Evolutionary conservation across 2,113 vertebrate species (phyloP).

Genomic region (Clarias gariepinus): DNA sequence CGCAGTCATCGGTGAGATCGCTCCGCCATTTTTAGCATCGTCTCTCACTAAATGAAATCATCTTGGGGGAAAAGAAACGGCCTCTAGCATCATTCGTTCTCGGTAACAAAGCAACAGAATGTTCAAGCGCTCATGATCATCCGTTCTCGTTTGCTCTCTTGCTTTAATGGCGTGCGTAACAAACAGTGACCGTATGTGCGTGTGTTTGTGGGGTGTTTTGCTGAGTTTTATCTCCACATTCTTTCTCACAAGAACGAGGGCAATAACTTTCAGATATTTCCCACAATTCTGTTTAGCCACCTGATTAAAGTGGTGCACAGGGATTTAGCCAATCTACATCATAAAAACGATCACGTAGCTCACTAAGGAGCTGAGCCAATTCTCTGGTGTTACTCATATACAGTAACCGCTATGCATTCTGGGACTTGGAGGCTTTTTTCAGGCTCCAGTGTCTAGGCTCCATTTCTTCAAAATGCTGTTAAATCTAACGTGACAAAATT

Average conservation of each 20-base stretch:
- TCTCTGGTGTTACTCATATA: background rate
- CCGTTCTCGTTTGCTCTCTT: background rate
- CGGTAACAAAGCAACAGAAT: constrained; percentile 7
- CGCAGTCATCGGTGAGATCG: background rate
- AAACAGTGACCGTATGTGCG: background rate
- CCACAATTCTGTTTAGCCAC: background rate
- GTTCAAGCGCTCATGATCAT: constrained; percentile 8
- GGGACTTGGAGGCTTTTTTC: background rate
- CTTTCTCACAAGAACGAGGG: background rate
- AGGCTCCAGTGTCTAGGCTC: background rate
- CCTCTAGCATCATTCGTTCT: background rate
- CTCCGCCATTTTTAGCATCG: background rate
- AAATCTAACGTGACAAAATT: no score
- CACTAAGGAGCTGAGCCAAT: background rate
- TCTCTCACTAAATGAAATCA: background rate
- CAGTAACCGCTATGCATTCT: background rate
- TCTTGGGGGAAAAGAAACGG: background rate
- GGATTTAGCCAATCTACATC: background rate
- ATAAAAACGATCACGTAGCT: background rate
- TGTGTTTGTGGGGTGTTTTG: background rate
- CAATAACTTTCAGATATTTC: background rate
- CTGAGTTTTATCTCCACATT: background rate
- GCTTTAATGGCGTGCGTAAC: background rate
- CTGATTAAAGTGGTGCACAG: background rate
- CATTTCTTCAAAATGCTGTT: no score